These are phyloP conservation scores for Perca flavescens DNA, from an alignment of 2,113 vertebrate species.

Conservation along the genomic window DNA sequence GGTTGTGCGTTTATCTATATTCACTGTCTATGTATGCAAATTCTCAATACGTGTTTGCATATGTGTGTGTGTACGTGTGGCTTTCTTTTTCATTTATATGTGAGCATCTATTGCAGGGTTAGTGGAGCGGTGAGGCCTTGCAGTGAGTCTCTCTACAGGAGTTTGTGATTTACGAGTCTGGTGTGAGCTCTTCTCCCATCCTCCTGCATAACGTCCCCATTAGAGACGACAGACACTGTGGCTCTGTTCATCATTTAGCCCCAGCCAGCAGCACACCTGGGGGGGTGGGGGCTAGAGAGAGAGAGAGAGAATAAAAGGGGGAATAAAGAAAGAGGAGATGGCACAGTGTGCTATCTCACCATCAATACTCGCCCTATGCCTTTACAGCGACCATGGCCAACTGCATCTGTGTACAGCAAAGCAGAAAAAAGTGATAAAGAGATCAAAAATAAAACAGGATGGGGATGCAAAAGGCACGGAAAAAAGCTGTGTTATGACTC, in stretches of 20 bases:
- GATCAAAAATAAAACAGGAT: background rate
- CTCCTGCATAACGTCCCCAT: slow-evolving; percentile 81
- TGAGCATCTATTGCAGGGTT: slow-evolving; percentile 58
- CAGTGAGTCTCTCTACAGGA: slow-evolving; percentile 63
- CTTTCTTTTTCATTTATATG: slow-evolving; percentile 16
- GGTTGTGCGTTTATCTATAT: slow-evolving; percentile 25
- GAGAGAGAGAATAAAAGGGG: slow-evolving; percentile 26
- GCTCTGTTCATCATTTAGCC: slow-evolving; percentile 78
- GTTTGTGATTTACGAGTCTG: slow-evolving; percentile 76
- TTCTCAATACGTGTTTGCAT: slow-evolving; percentile 40
- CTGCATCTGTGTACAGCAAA: slow-evolving; percentile 35
- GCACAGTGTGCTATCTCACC: slow-evolving; percentile 47
- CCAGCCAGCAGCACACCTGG: slow-evolving; percentile 67
- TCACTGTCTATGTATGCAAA: slow-evolving; percentile 37
- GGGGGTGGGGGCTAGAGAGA: slow-evolving; percentile 20
- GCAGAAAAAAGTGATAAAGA: slow-evolving; percentile 1
- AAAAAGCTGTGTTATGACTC: slow-evolving; percentile 21
- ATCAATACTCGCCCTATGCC: slow-evolving; percentile 56
- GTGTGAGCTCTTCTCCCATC: slow-evolving; percentile 68
- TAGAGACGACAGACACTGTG: slow-evolving; percentile 75
- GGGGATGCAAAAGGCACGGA: slow-evolving; percentile 20
- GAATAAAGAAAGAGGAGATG: slow-evolving; percentile 29
- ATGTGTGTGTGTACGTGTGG: slow-evolving; percentile 7
- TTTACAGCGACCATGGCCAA: slow-evolving; percentile 32
- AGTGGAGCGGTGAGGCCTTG: slow-evolving; percentile 70